These are phyloP conservation scores for Caenorhabditis wallacei DNA, from an alignment of 2,888 invertebrate species.

Conservation along the genomic window DNA sequence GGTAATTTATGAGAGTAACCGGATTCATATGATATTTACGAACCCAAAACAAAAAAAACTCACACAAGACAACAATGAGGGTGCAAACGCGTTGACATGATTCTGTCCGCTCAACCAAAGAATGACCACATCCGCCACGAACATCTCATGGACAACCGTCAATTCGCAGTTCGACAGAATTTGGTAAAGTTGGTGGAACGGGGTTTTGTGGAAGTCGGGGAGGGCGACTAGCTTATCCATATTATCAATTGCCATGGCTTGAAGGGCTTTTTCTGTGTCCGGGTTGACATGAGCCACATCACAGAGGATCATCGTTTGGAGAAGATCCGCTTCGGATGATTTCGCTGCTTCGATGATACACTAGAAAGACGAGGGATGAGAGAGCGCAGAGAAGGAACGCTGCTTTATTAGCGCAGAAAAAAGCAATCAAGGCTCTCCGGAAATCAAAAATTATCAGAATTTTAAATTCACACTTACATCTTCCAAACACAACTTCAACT, in stretches of 20 bases:
- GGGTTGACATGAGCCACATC: constrained; percentile 55
- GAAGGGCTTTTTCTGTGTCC: constrained; percentile 55
- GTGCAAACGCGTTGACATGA: constrained; percentile 43
- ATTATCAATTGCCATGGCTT: constrained; percentile 42
- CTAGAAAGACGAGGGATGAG: no score
- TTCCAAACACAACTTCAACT: constrained; percentile 49
- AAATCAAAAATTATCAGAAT: neutral
- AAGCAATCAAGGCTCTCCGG: no score
- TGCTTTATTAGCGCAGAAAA: no score
- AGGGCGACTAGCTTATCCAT: constrained; percentile 56
- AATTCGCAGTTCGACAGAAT: constrained; percentile 63
- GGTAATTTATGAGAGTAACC: neutral
- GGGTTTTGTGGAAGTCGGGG: constrained; percentile 60
- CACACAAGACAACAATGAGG: constrained; percentile 16
- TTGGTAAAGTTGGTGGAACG: constrained; percentile 56
- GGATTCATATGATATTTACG: no score
- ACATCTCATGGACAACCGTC: constrained; percentile 56
- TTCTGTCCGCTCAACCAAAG: constrained; percentile 64
- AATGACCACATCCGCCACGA: constrained; percentile 61
- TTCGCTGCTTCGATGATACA: constrained; percentile 50
- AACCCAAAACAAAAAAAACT: constrained; percentile 3
- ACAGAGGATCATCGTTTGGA: constrained; percentile 59
- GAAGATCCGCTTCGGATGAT: constrained; percentile 56
- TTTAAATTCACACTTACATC: constrained; percentile 26
- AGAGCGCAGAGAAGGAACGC: no score